A percentile compares a stretch with the other conserved stretches of the same genome.
Conservation (phyloP, 2,888 invertebrate genomes). For the Yponomeuta sedellus region DNA sequence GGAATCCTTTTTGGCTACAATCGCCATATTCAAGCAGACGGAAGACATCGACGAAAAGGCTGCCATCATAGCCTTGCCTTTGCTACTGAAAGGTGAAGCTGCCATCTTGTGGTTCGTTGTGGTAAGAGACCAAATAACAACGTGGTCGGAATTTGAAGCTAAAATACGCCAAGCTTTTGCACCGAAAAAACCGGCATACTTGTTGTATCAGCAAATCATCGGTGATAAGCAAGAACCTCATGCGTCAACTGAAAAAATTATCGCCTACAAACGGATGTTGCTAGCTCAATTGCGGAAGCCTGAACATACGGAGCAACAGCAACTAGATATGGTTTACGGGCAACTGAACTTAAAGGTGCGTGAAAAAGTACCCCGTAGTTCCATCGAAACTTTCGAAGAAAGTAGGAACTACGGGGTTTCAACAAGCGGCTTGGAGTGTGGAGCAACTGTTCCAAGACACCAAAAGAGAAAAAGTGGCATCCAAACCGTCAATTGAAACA, state of each 20-base stretch:
- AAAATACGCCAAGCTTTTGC: constrained; percentile 16
- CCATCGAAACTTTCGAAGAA: constrained; percentile 18
- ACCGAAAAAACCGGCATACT: constrained; percentile 15
- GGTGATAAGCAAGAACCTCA: background rate
- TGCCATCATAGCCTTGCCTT: background rate
- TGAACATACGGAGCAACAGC: background rate
- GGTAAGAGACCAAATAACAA: constrained; percentile 17
- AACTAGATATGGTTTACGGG: constrained; percentile 8
- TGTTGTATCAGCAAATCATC: background rate
- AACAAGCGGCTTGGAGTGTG: background rate
- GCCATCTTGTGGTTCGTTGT: constrained; percentile 25
- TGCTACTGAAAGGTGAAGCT: constrained; percentile 22
- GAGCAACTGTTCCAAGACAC: constrained; percentile 21
- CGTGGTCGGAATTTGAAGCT: constrained; percentile 21
- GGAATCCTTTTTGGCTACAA: no score
- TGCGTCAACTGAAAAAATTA: background rate
- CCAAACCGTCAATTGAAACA: constrained; percentile 7
- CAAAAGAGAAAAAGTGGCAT: no score
- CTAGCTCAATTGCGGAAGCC: background rate
- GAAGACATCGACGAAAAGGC: no score
- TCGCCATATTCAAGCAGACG: no score
- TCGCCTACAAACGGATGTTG: background rate
- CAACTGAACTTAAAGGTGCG: background rate
- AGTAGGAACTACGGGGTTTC: no score
- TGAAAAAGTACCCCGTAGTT: constrained; percentile 13